Percentiles rank a stretch among this genome's conserved stretches.
These are phyloP conservation scores for Bimastos eiseni DNA, from an alignment of 2,888 invertebrate species.

Conservation along the genomic window DNA sequence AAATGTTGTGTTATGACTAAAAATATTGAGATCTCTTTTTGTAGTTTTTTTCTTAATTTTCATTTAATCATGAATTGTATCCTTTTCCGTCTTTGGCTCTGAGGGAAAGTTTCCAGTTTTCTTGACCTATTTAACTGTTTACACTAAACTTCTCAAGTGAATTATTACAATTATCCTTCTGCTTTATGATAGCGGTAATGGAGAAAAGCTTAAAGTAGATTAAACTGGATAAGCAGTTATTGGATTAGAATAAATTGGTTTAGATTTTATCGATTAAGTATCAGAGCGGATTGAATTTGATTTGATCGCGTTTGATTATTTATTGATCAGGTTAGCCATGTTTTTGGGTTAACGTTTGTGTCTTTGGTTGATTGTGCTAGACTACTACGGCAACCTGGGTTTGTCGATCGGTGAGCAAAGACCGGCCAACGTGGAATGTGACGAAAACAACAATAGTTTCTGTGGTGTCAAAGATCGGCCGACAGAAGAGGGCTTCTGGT, in stretches of 20 bases:
- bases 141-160: background rate
- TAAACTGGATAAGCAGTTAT: no score
- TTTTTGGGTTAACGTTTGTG: background rate
- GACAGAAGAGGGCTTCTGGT: conserved; percentile 91
- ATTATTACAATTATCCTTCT: no score
- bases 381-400: conserved; percentile 85
- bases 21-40: no score
- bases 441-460: conserved; percentile 69
- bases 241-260: no score
- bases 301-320: no score
- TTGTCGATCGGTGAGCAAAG: conserved; percentile 95
- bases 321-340: no score
- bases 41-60: background rate
- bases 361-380: conserved; percentile 60
- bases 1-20: no score
- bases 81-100: background rate
- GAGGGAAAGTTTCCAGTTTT: no score
- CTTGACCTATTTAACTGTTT: background rate
- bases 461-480: conserved; percentile 91
- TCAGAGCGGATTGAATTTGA: no score
- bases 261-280: no score
- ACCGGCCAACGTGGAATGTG: conserved; percentile 85
- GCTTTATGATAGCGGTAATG: no score
- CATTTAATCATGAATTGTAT: background rate
- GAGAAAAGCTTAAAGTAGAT: no score